A percentile compares a stretch with the other conserved stretches of the same genome.
Conservation (phyloP, 2,888 invertebrate genomes). For the Carterocephalus palaemon region DNA sequence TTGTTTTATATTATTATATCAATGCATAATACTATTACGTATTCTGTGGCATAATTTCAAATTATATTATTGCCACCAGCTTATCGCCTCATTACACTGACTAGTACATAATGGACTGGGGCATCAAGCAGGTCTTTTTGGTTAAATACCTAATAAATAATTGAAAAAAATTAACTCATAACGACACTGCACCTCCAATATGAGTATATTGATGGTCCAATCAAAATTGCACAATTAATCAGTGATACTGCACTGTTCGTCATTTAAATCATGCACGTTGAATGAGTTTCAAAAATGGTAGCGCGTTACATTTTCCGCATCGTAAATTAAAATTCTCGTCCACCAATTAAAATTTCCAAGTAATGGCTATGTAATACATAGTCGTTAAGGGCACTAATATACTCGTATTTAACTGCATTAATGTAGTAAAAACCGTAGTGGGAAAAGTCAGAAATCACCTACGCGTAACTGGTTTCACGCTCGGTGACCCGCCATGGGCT, state of each 20-base stretch:
- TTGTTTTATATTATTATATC: no score
- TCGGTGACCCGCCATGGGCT: conserved; percentile 44
- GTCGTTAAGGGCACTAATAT: conserved; percentile 10
- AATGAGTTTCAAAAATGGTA: conserved; percentile 13
- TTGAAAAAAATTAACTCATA: no score
- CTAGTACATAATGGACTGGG: no score
- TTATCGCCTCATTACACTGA: no score
- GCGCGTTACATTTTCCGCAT: conserved; percentile 14
- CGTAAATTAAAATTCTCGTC: conserved; percentile 15
- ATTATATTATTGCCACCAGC: no score
- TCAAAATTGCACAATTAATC: conserved; percentile 13
- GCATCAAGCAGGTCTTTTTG: no score
- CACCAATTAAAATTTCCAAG: conserved; percentile 18
- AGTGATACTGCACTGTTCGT: conserved; percentile 15
- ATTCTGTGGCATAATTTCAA: no score
- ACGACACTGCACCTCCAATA: no score
- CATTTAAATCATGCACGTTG: conserved; percentile 7
- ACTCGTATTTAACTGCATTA: conserved; percentile 24
- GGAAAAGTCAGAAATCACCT: conserved; percentile 62
- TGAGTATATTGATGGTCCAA: conserved; percentile 14
- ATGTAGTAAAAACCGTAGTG: conserved; percentile 51
- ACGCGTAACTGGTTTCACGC: conserved; percentile 72
- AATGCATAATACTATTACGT: no score
- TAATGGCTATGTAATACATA: neutral
- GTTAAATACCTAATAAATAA: no score